Conservation (phyloP, 2,888 invertebrate species). For the Plagodis pulveraria region DNA sequence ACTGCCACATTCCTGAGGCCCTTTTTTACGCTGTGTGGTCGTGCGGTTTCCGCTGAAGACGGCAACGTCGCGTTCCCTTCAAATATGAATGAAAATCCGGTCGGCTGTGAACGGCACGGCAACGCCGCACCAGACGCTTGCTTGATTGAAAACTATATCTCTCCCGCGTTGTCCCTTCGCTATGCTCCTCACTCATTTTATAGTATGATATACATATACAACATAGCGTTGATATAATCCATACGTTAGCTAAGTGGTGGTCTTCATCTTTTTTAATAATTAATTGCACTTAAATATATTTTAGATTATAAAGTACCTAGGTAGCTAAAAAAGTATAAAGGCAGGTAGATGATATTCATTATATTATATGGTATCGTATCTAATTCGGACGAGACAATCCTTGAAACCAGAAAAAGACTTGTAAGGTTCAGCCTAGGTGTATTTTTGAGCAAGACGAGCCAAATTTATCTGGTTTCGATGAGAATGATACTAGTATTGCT, state of each 20-base stretch:
- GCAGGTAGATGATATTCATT: too few species aligned
- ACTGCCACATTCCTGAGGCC: conserved; percentile 82
- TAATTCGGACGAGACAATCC: too few species aligned
- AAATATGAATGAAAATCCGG: conserved; percentile 85
- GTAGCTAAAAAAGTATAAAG: too few species aligned
- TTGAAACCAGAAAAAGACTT: too few species aligned
- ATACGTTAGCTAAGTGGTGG: conserved; percentile 48
- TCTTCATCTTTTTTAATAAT: conserved; percentile 36
- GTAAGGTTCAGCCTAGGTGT: too few species aligned
- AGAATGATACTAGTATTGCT: too few species aligned
- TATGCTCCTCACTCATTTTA: conserved; percentile 45
- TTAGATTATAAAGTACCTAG: neutral
- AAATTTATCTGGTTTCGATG: too few species aligned
- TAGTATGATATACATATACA: conserved; percentile 28
- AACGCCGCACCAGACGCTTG: conserved; percentile 80
- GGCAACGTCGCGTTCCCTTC: conserved; percentile 79
- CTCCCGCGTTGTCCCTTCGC: conserved; percentile 72
- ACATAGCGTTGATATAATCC: conserved; percentile 29
- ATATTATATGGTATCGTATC: too few species aligned
- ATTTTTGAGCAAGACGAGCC: too few species aligned
- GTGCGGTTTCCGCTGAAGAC: conserved; percentile 82
- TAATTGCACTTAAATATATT: neutral
- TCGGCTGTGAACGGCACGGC: conserved; percentile 76
- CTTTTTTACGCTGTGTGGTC: conserved; percentile 84
- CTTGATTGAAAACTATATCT: conserved; percentile 82